Base-by-base conservation (phyloP, 2,797 vertebrate species). In the Selene dorsalis region DNA sequence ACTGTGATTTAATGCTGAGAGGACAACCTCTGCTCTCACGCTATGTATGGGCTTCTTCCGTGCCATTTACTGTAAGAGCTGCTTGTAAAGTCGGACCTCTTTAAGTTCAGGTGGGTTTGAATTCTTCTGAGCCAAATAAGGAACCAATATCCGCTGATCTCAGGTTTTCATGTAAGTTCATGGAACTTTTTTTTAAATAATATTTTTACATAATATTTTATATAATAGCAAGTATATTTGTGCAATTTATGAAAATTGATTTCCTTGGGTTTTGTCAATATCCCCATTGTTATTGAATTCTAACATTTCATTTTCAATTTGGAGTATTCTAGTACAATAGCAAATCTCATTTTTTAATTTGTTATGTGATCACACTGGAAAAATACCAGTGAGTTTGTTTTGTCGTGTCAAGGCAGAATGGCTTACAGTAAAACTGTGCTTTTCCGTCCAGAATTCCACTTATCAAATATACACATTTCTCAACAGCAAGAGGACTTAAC, bases 31-130 rank as follows among this genome's bases (percentile, higher is more conserved):
- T 69, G 53, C 63, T 78, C 56, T 75, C 68, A 69, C 43, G 28
- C 88, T 85, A 85, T 88, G 77, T 89, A 85, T 84, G 89, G 86
- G 28, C 83, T 82, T 84, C 61, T 85, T 91, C 75, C 73, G 35
- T 52, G 53, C 56, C 35, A 8, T 22, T 86, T 85, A 87, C 66
- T 13, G 76, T 64, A 70, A 78, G 17, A n/a, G 11, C 3, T 61
- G 17, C 70, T 78, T 0, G 11, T 56, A 22, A 83, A 66, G 50
- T 53, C 57, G 10, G 39, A 73, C 11, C 52, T 22, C 50, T 30
- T 56, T 5, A 13, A 22, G 16, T 35, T 78, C 80, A 77, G 56
- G 62, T 55, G 58, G 58, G 11, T 55, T 55, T 0, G 16, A 38
- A 57, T 28, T 48, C 28, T 6, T 65, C 61, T 0, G 6, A 39